Evolutionary conservation across 2,797 vertebrate species (phyloP), one percentile per base, ranked within the genome.

Genomic region (Muscicapa comitata): DNA sequence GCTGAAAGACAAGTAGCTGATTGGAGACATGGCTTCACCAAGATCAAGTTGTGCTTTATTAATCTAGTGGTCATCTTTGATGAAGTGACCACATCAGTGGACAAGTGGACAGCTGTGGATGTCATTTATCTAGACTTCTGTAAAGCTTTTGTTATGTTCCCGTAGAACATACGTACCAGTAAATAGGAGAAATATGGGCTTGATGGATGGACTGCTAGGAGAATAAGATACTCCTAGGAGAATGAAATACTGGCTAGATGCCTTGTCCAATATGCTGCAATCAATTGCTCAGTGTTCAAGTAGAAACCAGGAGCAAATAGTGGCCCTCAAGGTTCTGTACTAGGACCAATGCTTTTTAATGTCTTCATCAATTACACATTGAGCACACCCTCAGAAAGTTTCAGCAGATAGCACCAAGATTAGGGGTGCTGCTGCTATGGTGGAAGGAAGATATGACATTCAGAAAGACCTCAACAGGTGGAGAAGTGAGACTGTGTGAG

Each of bases 341-440:
- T 24, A 15, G 20, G 25, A 35, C 51, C 10, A 45, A 24, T 26
- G 26, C 11, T 61, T 16, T 51, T 28, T 19, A 18, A 14, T 48
- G 24, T 14, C 25, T 24, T 92, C 4, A 21, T 19, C 25, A 29
- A 1, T 43, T 25, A 35, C 20, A 26, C 10, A 12, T 3, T 7
- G 3, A 38, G 8, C 1, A 1, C 10, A 25, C 3, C 5, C 5
- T 51, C 24, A 45, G 9, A 11, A 75, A 55, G 1, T 45, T 31
- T 76, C 29, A 73, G 37, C 12, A 33, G 20, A 31, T 25, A 24
- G 25, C 43, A 55, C 12, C 17, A 29, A 38, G 37, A 12, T 35
- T 21, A n/a, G 4, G 14, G 14, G 2, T 45, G 16, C 0, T 3
- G 33, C 1, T 73, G 33, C 15, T 14, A 6, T 0, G 2, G 7